These are phyloP conservation scores for Hermodice carunculata DNA, from an alignment of 2,888 invertebrate species.

Conservation along the genomic window DNA sequence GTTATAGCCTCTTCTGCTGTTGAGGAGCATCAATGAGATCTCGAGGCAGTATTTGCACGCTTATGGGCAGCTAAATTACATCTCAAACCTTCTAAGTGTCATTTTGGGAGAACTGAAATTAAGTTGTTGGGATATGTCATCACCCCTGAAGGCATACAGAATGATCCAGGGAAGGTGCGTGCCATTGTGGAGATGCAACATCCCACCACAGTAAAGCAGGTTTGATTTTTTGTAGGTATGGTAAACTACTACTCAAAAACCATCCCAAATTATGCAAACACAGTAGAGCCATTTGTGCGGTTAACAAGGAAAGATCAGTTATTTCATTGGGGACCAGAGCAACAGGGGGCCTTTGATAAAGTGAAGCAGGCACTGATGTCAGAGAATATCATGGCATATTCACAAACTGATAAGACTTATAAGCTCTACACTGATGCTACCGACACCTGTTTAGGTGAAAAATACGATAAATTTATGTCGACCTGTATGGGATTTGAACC, in stretches of 20 bases:
- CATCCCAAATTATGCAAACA: slow-evolving; percentile 15
- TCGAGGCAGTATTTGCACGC: no score
- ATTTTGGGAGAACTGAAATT: slow-evolving; percentile 21
- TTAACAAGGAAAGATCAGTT: slow-evolving; percentile 2
- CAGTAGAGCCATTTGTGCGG: slow-evolving; percentile 13
- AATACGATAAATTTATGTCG: no score
- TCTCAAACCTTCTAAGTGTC: slow-evolving; percentile 34
- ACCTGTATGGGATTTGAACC: no score
- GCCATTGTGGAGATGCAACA: slow-evolving; percentile 13
- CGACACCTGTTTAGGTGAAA: no score
- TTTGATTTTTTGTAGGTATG: no score
- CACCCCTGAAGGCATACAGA: slow-evolving; percentile 16
- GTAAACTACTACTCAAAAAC: slow-evolving; percentile 17
- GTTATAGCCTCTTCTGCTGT: no score
- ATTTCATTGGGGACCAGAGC: neutral
- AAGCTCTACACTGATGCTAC: no score
- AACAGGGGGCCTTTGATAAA: slow-evolving; percentile 1
- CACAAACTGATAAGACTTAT: no score
- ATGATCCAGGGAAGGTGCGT: slow-evolving; percentile 25
- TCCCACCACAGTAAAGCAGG: slow-evolving; percentile 7
- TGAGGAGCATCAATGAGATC: no score
- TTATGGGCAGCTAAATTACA: no score
- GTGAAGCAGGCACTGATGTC: slow-evolving; percentile 1
- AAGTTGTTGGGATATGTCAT: slow-evolving; percentile 28
- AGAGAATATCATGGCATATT: neutral